phyloP scores from a whole-genome alignment of 2,888 invertebrate genomes.

The Acleris emargana region DNA sequence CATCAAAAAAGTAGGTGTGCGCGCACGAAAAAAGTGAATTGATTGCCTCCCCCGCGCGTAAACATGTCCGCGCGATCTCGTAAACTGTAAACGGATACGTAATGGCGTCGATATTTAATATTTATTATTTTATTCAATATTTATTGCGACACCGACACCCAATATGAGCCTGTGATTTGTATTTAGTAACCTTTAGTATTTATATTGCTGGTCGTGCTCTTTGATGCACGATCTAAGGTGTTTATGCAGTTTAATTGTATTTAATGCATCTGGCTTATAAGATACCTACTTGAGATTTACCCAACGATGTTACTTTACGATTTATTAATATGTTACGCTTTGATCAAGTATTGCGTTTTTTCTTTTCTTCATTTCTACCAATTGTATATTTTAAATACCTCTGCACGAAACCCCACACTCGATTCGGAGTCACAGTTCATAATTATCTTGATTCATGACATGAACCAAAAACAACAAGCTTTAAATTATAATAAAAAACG shows the following conservation, averaged over 20 bases:
- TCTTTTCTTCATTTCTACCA: too few relatives aligned
- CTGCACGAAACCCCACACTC: too few relatives aligned
- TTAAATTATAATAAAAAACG: too few relatives aligned
- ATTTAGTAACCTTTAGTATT: slow-evolving; percentile 60
- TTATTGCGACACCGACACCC: slow-evolving; percentile 81
- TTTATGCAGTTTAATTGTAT: slow-evolving; percentile 27
- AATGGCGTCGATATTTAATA: slow-evolving; percentile 82
- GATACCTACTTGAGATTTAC: too few relatives aligned
- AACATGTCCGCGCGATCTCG: slow-evolving; percentile 79
- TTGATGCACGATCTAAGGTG: slow-evolving; percentile 50
- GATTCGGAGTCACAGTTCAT: too few relatives aligned
- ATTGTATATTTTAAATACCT: too few relatives aligned
- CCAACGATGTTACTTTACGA: too few relatives aligned
- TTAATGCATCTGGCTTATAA: slow-evolving; percentile 16
- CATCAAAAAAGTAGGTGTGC: slow-evolving; percentile 48
- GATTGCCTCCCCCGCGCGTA: slow-evolving; percentile 76
- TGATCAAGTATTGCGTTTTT: too few relatives aligned
- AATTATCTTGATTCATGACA: too few relatives aligned
- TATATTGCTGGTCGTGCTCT: slow-evolving; percentile 44
- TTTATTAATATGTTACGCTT: too few relatives aligned
- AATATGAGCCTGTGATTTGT: slow-evolving; percentile 78
- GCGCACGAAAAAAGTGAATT: slow-evolving; percentile 72
- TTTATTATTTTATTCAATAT: slow-evolving; percentile 81
- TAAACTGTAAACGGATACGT: slow-evolving; percentile 83
- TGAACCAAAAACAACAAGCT: too few relatives aligned